These are phyloP conservation scores for Dorcus parallelipipedus DNA, from an alignment of 2,888 invertebrate species.

Conservation along the genomic window DNA sequence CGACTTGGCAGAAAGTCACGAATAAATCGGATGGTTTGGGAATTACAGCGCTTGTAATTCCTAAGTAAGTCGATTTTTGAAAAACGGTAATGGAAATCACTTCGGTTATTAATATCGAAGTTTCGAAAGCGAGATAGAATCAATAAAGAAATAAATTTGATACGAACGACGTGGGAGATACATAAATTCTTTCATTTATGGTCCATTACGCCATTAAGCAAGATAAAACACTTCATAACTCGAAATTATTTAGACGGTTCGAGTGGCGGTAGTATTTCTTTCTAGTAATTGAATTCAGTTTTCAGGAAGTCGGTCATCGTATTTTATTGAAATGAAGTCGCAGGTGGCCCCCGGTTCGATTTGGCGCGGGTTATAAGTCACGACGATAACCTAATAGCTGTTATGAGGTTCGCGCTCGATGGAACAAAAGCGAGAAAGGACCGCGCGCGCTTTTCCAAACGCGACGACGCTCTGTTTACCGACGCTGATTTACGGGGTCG, in stretches of 20 bases:
- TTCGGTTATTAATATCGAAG: neutral
- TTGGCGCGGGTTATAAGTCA: slow-evolving; percentile 37
- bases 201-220: too few species aligned
- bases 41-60: too few species aligned
- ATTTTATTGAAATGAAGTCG: slow-evolving; percentile 45
- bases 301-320: slow-evolving; percentile 36
- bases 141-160: neutral
- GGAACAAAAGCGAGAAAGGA: slow-evolving; percentile 30
- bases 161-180: neutral
- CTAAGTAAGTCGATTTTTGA: neutral
- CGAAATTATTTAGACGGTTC: neutral
- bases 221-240: too few species aligned
- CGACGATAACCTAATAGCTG: slow-evolving; percentile 40
- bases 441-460: slow-evolving; percentile 28
- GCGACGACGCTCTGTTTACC: slow-evolving; percentile 34
- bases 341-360: slow-evolving; percentile 32
- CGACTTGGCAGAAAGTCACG: too few species aligned
- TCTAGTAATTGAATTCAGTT: slow-evolving; percentile 39
- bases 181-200: too few species aligned
- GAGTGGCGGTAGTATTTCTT: slow-evolving; percentile 25
- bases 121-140: neutral
- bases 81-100: neutral
- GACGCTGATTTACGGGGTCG: slow-evolving; percentile 30
- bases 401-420: slow-evolving; percentile 40
- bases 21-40: too few species aligned